Base-by-base conservation (phyloP, 2,797 vertebrate species). In the Cyprinella venusta region DNA sequence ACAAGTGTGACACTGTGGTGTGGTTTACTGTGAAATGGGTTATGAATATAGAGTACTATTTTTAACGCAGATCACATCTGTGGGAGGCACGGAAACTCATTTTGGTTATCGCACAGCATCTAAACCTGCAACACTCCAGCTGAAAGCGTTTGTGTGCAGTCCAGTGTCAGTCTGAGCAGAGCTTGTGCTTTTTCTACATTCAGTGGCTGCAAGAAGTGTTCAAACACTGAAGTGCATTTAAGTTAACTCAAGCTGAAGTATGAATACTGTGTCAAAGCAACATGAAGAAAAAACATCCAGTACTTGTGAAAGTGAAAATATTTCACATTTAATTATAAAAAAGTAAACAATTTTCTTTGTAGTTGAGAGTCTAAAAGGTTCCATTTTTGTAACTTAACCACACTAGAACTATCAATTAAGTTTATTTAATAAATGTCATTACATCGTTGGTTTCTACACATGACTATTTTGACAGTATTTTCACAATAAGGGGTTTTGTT, bases 1-100 rank as follows among this genome's bases (percentile, higher is more conserved):
- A 76, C 81, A 83, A 85, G 78, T 52, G 61, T 79, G 76, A 86
- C 48, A 64, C 61, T 86, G 70, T 85, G 82, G 76, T 76, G 80
- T 72, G 70, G 77, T 69, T 42, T 78, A 81, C 50, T 45, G 77
- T 48, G 74, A 81, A 80, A 69, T 70, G 30, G 71, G 79, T 64
- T 69, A 68, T 76, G 63, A 67, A 76, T 67, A 68, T 76, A 68
- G n/a, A 68, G 19, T 2, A 38, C 61, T 83, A 76, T 76, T 76
- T 67, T 76, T 83, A 69, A 42, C 50, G 4, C 61, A 36, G 26
- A 70, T 80, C 54, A 80, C 40, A 45, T 63, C 56, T 81, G 79
- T 33, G 69, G 56, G 45, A 72, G 69, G 79, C 69, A 63, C 8
- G 13, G 56, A 63, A 63, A 81, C 68, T 26, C 68, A 36, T 71